These are phyloP conservation scores for Cryptus viduatorius DNA, from an alignment of 2,888 invertebrate genomes.

Conservation along the genomic window DNA sequence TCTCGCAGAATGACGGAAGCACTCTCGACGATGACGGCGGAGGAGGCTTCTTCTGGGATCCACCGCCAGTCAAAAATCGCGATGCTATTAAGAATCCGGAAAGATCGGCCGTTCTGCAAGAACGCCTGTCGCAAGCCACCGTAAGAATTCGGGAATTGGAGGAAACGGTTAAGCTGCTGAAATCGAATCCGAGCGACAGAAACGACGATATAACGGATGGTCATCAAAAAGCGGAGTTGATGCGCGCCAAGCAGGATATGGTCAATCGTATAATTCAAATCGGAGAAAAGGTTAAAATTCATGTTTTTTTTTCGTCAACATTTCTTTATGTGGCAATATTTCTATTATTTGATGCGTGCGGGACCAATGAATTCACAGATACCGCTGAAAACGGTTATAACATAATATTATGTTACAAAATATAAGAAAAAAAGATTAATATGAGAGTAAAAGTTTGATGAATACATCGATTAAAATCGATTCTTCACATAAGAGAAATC, in stretches of 20 bases:
- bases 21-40: constrained; percentile 75
- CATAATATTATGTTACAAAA: no score
- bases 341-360: no score
- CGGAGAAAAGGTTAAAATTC: constrained; percentile 81
- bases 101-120: constrained; percentile 78
- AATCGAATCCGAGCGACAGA: constrained; percentile 71
- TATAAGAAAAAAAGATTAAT: no score
- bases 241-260: constrained; percentile 83
- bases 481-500: no score
- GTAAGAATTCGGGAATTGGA: constrained; percentile 82
- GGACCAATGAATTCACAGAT: no score
- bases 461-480: no score
- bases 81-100: constrained; percentile 74
- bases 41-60: constrained; percentile 82
- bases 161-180: constrained; percentile 75
- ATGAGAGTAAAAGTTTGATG: no score
- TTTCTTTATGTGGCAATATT: not conserved
- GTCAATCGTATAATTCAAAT: constrained; percentile 83
- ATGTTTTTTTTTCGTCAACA: constrained; percentile 6
- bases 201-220: constrained; percentile 80
- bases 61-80: constrained; percentile 76
- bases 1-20: constrained; percentile 75
- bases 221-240: constrained; percentile 79
- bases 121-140: constrained; percentile 82
- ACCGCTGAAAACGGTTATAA: not conserved